A percentile compares a stretch with the other conserved stretches of the same genome.
phyloP scores from a whole-genome alignment of 2,888 invertebrate species.

The Panzeria rudis region DNA sequence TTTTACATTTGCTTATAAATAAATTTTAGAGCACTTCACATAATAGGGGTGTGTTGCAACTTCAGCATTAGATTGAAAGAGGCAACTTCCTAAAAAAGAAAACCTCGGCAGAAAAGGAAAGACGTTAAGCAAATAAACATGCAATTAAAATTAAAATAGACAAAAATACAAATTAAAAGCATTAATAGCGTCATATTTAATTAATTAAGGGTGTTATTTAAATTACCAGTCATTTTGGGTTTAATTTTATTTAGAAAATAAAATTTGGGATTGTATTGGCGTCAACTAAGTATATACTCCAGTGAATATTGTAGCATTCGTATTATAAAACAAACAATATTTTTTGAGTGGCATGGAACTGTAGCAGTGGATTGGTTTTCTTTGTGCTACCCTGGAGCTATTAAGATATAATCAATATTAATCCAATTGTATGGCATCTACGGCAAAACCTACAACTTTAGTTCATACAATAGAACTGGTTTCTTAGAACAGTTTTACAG shows the following conservation, averaged over 20 bases:
- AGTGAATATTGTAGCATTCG: no score
- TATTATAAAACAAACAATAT: no score
- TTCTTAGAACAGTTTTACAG: no score
- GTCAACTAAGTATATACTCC: no score
- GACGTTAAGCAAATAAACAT: slow-evolving; percentile 19
- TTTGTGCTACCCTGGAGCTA: no score
- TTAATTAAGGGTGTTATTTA: slow-evolving; percentile 1
- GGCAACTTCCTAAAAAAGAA: not conserved
- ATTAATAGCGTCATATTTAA: not conserved
- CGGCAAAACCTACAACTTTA: no score
- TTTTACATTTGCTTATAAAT: slow-evolving; percentile 28
- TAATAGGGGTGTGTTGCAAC: not conserved
- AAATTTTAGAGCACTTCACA: slow-evolving; percentile 6
- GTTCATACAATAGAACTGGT: no score
- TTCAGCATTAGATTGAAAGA: not conserved
- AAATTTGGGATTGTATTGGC: not conserved
- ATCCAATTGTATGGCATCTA: no score
- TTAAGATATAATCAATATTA: no score
- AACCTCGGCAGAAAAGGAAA: not conserved
- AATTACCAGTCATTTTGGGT: not conserved
- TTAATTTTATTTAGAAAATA: not conserved
- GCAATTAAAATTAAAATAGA: slow-evolving; percentile 13
- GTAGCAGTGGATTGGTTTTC: no score
- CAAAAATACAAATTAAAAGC: slow-evolving; percentile 7
- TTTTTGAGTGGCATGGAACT: no score